Base-by-base conservation (phyloP, 2,113 vertebrate species). In the Hemiprocne comata region DNA sequence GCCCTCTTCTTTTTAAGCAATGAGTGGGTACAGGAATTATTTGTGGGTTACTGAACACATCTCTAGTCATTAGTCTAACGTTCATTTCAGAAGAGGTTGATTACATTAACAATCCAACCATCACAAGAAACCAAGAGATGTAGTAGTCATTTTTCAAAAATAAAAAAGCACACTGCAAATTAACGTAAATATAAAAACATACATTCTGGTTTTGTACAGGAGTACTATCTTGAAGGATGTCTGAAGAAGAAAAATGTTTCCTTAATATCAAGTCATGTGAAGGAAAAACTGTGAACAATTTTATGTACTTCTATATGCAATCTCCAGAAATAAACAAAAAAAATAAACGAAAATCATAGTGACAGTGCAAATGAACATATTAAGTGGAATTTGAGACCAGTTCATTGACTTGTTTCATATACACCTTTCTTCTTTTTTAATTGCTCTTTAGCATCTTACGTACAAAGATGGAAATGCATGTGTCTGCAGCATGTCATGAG, bases 41-140 rank as follows among this genome's bases (percentile, higher is more conserved):
- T 89, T 0, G 6, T 92, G 89, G 95, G 93, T 91, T 91, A 96
- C 80, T 92, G 93, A 93, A 94, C 95, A 95, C 89, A 96, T 94
- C 94, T 90, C 84, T 85, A 89, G 65, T 87, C 91, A 94, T 97
- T 95, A 96, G 93, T 65, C 75, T 55, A 72, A 34, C 1, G 0
- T 57, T 94, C 73, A 61, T 87, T 94, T 90, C 76, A 74, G 44
- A 81, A 76, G 51, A 77, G 50, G 44, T 51, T 95, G 76, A 95
- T 96, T 94, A 89, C 48, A 71, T 84, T 94, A 97, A 94, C 60
- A 93, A 93, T 46, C 53, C 42, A 81, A 74, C 42, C 76, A 78
- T 42, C 60, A 62, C 25, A 58, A 62, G 38, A 89, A 42, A 77
- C 26, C 65, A 74, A 61, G 25, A 66, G 6, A 83, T 21, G 10